A percentile compares a stretch with the other conserved stretches of the same genome.
Conservation (phyloP, 2,888 invertebrate species). For the Orgyia antiqua region DNA sequence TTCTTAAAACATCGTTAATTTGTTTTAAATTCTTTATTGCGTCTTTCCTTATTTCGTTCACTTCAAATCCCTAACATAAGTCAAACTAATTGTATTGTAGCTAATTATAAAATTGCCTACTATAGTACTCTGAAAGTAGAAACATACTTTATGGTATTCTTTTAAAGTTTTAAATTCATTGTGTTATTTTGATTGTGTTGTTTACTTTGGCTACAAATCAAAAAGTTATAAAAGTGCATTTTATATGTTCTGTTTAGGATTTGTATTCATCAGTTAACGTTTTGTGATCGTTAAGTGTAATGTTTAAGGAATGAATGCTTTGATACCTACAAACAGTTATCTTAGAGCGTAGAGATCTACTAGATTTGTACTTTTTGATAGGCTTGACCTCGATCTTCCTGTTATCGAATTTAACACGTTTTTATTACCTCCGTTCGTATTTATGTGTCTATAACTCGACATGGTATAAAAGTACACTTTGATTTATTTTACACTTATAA, state of each 20-base stretch:
- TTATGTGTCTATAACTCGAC: too few relatives aligned
- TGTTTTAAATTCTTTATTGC: neutral
- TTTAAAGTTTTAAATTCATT: too few relatives aligned
- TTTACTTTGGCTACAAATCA: constrained; percentile 57
- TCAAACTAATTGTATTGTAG: constrained; percentile 29
- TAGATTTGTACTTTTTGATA: too few relatives aligned
- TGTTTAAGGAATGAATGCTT: constrained; percentile 24
- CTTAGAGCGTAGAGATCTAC: too few relatives aligned
- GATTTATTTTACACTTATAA: too few relatives aligned
- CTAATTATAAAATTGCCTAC: constrained; percentile 22
- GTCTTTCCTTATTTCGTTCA: neutral
- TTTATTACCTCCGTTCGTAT: too few relatives aligned
- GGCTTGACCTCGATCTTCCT: too few relatives aligned
- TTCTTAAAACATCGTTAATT: constrained; percentile 6
- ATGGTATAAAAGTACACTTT: too few relatives aligned
- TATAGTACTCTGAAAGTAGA: neutral
- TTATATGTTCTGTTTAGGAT: constrained; percentile 58
- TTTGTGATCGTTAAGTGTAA: constrained; percentile 40
- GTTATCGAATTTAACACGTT: too few relatives aligned
- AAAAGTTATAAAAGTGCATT: constrained; percentile 57
- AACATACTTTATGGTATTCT: too few relatives aligned
- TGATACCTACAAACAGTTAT: too few relatives aligned
- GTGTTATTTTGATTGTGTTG: constrained; percentile 17
- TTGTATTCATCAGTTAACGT: constrained; percentile 60
- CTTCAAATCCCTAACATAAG: constrained; percentile 16